Evolutionary conservation across 1,140 invertebrate genomes (phyloP).

Genomic region (Leptonema lineaticorne): DNA sequence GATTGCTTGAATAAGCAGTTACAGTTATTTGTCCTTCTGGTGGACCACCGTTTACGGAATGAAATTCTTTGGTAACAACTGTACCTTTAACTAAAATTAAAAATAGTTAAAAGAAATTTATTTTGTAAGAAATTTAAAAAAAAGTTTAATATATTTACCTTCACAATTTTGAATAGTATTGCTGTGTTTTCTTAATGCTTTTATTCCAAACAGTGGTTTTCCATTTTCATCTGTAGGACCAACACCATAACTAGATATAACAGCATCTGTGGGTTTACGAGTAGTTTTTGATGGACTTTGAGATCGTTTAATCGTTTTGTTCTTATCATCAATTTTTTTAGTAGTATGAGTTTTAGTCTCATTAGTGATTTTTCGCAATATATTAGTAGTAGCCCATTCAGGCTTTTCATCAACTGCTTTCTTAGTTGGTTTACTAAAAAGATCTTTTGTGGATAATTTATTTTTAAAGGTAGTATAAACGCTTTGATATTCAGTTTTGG

Average conservation of each 20-base stretch:
- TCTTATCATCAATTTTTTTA: conserved; percentile 49
- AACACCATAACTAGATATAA: conserved; percentile 79
- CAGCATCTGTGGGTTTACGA: conserved; percentile 58
- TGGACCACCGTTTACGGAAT: conserved; percentile 65
- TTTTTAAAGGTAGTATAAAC: conserved; percentile 35
- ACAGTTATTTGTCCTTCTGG: conserved; percentile 65
- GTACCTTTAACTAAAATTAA: conserved; percentile 64
- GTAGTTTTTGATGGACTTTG: conserved; percentile 50
- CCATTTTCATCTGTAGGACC: conserved; percentile 78
- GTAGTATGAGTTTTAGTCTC: conserved; percentile 50
- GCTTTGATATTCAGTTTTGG: conserved; percentile 46
- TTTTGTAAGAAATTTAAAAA: not conserved
- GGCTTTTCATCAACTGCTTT: conserved; percentile 51
- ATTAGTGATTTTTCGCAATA: conserved; percentile 52
- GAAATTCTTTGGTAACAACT: conserved; percentile 64
- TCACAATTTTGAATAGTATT: conserved; percentile 57
- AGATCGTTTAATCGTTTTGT: conserved; percentile 48
- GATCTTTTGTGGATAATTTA: conserved; percentile 35
- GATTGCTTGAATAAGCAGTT: conserved; percentile 66
- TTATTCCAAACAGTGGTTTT: conserved; percentile 72
- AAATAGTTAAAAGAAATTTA: not conserved
- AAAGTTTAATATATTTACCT: conserved; percentile 50
- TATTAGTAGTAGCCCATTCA: conserved; percentile 60
- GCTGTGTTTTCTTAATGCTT: conserved; percentile 66
- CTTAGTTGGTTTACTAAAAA: conserved; percentile 28